These are phyloP conservation scores for Apodemia mormo DNA, from an alignment of 2,888 invertebrate genomes.

Conservation along the genomic window DNA sequence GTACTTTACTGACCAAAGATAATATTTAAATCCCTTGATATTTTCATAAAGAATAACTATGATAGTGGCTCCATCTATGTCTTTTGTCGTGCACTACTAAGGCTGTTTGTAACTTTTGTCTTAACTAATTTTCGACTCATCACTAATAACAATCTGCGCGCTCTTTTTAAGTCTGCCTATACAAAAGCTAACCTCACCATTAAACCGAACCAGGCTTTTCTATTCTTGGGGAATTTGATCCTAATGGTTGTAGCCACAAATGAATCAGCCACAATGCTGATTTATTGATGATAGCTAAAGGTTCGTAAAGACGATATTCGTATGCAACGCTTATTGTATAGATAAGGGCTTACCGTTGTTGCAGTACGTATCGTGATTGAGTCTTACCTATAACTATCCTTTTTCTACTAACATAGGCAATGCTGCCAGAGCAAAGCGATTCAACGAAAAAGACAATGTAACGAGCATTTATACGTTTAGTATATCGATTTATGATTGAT, in stretches of 20 bases:
- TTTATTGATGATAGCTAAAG: conserved; percentile 63
- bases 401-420: conserved; percentile 43
- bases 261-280: conserved; percentile 34
- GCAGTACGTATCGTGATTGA: conserved; percentile 80
- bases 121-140: conserved; percentile 78
- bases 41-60: conserved; percentile 5
- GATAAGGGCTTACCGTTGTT: conserved; percentile 78
- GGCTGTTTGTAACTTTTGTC: conserved; percentile 18
- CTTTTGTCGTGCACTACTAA: conserved; percentile 25
- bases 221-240: conserved; percentile 37
- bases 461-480: conserved; percentile 76
- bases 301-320: conserved; percentile 63
- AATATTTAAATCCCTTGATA: conserved; percentile 22
- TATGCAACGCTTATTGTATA: conserved; percentile 82
- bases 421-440: conserved; percentile 64
- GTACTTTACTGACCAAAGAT: conserved; percentile 46
- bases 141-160: conserved; percentile 68
- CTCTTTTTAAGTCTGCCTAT: conserved; percentile 44
- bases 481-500: conserved; percentile 57
- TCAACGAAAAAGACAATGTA: conserved; percentile 76
- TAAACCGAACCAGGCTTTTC: conserved; percentile 53
- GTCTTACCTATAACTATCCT: conserved; percentile 59
- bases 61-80: conserved; percentile 24
- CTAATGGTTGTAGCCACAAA: conserved; percentile 41
- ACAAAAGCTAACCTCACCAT: conserved; percentile 65